These are phyloP conservation scores for Ictidomys tridecemlineatus DNA, from an alignment of 2,113 vertebrate species.

Conservation along the genomic window DNA sequence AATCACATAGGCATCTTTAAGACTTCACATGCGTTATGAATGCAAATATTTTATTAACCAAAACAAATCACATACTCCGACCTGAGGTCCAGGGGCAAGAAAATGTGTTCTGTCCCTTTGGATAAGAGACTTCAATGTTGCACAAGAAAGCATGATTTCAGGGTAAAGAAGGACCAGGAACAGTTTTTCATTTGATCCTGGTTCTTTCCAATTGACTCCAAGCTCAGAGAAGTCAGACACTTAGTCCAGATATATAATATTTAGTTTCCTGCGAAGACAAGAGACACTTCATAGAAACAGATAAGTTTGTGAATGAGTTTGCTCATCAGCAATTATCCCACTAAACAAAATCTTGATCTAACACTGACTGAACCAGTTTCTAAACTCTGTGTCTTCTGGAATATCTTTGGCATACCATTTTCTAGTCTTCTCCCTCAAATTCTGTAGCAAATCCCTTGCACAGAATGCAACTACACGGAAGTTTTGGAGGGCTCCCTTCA, in stretches of 20 bases:
- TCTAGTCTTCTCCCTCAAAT: not conserved
- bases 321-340: not conserved
- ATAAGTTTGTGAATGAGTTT: not conserved
- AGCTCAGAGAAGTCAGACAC: not conserved
- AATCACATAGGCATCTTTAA: not conserved
- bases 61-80: not conserved
- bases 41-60: not conserved
- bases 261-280: constrained; percentile 4
- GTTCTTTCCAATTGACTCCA: not conserved
- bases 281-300: not conserved
- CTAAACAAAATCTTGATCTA: not conserved
- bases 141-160: rapidly evolving
- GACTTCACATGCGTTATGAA: not conserved
- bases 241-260: not conserved
- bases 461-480: not conserved
- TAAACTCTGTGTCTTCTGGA: not conserved
- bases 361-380: not conserved
- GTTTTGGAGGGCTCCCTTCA: not conserved
- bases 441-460: not conserved
- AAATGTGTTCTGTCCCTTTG: not conserved
- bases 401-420: not conserved
- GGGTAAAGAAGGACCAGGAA: rapidly evolving
- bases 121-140: not conserved
- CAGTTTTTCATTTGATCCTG: rapidly evolving
- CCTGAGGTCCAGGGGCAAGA: no score